Base-by-base conservation (phyloP, 2,113 vertebrate species). In the Chloebia gouldiae region DNA sequence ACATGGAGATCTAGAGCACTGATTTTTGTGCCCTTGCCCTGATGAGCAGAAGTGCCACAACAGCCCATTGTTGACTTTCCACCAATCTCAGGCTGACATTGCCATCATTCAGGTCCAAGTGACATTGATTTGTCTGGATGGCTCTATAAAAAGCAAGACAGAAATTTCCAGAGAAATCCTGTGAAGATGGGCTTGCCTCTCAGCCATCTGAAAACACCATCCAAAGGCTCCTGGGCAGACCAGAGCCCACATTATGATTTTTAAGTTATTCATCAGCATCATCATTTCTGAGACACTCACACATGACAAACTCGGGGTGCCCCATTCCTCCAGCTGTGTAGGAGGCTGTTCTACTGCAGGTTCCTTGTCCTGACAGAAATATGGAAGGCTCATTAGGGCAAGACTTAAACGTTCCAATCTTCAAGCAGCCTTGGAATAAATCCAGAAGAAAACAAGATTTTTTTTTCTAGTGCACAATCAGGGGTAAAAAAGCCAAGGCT, bases 201-300 rank as follows among this genome's bases (percentile, higher is more conserved):
- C 44, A 51, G 40, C 8, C 44, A 31, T 25, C 54, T 56, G 63
- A 44, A 68, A 88, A 59, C 37, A 61, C 31, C 2, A 4, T 17
- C 15, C 1, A 1, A 71, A 75, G 19, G 61, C 40, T 40, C 15
- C 17, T 0, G 0, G 23, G n/a, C 61, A 79, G 71, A 56, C 10
- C 42, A 47, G 70, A 68, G 14, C 25, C 40, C 12, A 6, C 31
- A 23, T 10, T 12, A 7, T 3, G 4, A 24, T 21, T 14, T 63
- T 10, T 6, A 60, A 49, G 25, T 60, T 72, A 40, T 10, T 44
- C 27, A 51, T 21, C 4, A 1, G 7, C 39, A 79, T 28, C 20
- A 14, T 40, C 70, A n/a, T 39, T 60, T 30, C 69, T 33, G 42
- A 15, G 28, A 22, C 0, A 0, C 19, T 50, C 0, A 0, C 1